Evolutionary conservation across 2,797 vertebrate genomes (phyloP), one percentile per base, ranked within the genome.

Genomic region (Stomatorhinus walkeri): DNA sequence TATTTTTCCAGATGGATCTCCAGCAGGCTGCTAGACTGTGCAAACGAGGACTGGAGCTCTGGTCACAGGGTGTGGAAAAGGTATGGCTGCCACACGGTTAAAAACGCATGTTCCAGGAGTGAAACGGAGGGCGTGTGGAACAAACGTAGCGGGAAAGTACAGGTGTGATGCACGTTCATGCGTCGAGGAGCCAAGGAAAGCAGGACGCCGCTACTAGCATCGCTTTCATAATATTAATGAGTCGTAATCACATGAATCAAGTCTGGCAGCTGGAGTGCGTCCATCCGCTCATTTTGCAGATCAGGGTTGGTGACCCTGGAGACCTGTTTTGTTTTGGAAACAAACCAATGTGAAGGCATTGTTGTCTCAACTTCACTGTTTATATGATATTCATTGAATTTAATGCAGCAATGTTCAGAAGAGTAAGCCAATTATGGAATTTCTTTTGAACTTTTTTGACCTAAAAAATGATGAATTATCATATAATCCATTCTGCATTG

Each of bases 391-490:
- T 91, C 84, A 89, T 86, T 85, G n/a, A 12, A 85, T 49, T 49
- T 84, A 48, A 84, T 22, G 19, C 16, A 84, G 40, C 40, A 48
- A 86, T 87, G 43, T 88, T 85, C 81, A 28, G 68, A 88, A 40
- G 48, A 86, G 81, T 89, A 72, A 87, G 40, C 48, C 22, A 79
- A 61, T 59, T 49, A 86, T 85, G 79, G 46, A 24, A 87, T 81
- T 61, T 84, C 90, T 84, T 87, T 88, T 90, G 90, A 92, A 90
- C 91, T 89, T 79, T 3, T 79, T 49, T 89, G 89, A 91, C 87
- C 90, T 88, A 89, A 89, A 5, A 89, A 91, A 68, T 88, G 88
- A 91, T 87, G 85, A 90, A 91, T 89, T 36, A 61, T 61, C 56
- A 24, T 84, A 86, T 89, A 89, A 88, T 90, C 14, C 79, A 90